Base-by-base conservation (phyloP, 2,888 invertebrate species). In the Tribolium freemani region DNA sequence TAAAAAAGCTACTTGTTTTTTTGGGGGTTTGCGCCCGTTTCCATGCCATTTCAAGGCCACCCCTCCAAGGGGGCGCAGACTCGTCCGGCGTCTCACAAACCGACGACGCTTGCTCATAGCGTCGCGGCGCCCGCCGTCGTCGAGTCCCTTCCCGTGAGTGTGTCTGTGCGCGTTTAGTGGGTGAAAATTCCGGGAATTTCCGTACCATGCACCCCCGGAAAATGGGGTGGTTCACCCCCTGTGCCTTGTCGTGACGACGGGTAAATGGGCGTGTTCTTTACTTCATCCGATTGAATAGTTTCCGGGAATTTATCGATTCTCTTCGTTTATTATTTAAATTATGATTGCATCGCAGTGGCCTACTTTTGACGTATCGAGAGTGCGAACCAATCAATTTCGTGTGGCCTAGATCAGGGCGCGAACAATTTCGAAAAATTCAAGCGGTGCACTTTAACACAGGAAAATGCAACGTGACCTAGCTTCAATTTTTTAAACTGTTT, bases 41-140 rank as follows among this genome's bases (percentile, higher is more conserved):
- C 8, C 38, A 5, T 3, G 38, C 3, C 30, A 13, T 45, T 44
- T 26, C 60, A 61, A 61, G 58, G 58, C 45, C 58, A 20, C 10
- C 26, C 20, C 21, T 50, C 50, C 30, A 50, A 53, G 66, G 71
- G 58, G 69, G 76, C 76, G 76, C 76, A 72, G 70, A 69, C 73
- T 72, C 76, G 51, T 20, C 26, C 26, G 48, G 10, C 26, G 54
- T 64, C 70, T 67, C 71, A 31, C 2, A 16, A 16, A 74, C 72
- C 77, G 73, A 58, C 77, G 79, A 80, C 82, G 82, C 81, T 74
- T 82, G 81, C 81, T 71, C 80, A 79, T 72, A 79, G 56, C 75
- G 76, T 73, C 76, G 72, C 75, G 77, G 75, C 78, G 78, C 70
- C 73, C 76, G 77, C 66, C 78, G 82, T 77, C 81, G 80, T 77